phyloP scores from a whole-genome alignment of 1,140 invertebrate genomes.

The Ceratina australensis region DNA sequence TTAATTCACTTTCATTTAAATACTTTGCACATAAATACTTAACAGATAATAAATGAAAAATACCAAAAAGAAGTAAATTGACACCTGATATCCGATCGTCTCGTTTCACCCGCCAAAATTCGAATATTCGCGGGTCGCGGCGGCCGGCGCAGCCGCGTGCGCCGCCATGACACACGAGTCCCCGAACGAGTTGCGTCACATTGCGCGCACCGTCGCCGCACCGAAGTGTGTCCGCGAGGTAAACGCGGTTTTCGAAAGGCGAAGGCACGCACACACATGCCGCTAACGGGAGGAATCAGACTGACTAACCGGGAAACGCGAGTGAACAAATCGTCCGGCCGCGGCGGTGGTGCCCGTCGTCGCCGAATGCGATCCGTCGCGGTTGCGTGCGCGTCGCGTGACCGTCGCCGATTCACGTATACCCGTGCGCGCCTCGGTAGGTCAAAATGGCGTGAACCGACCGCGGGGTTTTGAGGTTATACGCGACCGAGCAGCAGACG shows the following conservation, averaged over 20 bases:
- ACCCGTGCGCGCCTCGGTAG: constrained; percentile 64
- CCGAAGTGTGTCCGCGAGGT: no score
- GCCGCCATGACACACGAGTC: no score
- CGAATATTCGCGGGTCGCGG: constrained; percentile 44
- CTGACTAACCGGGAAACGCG: constrained; percentile 42
- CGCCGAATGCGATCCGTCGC: constrained; percentile 32
- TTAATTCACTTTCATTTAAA: no score
- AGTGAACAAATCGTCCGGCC: constrained; percentile 34
- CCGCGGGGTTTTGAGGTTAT: constrained; percentile 69
- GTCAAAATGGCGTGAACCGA: constrained; percentile 71
- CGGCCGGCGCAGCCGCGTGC: no score
- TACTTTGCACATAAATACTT: no score
- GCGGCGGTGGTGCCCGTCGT: constrained; percentile 30
- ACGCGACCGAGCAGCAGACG: constrained; percentile 2
- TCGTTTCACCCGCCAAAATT: no score
- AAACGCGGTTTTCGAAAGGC: constrained; percentile 54
- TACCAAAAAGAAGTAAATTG: no score
- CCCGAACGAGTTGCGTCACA: constrained; percentile 68
- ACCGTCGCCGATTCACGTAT: constrained; percentile 63
- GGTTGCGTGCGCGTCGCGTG: constrained; percentile 48
- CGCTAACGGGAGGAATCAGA: constrained; percentile 55
- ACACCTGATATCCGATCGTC: no score
- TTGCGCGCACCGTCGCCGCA: constrained; percentile 67
- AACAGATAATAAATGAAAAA: no score
- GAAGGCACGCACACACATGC: constrained; percentile 55